Evolutionary conservation across 2,888 invertebrate genomes (phyloP).

Genomic region (Spodoptera littoralis): DNA sequence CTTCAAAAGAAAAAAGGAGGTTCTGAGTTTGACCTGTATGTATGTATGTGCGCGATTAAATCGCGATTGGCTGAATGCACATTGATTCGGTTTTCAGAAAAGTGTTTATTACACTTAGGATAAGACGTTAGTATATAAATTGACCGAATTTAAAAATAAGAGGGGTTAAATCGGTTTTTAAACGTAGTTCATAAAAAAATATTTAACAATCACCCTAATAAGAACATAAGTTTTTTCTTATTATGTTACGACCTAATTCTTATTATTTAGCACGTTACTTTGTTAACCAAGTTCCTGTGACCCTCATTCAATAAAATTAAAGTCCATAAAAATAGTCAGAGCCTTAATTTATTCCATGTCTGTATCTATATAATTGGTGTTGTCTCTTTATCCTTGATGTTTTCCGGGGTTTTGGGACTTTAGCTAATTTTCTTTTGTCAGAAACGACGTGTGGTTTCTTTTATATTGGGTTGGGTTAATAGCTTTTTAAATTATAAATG

Average conservation of each 20-base stretch:
- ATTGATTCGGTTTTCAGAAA: too few species aligned
- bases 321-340: conserved; percentile 11
- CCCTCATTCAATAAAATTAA: conserved; percentile 14
- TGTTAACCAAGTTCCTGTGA: conserved; percentile 19
- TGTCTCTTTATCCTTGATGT: conserved; percentile 18
- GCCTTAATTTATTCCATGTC: conserved; percentile 16
- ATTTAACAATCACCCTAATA: background rate
- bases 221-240: conserved; percentile 6
- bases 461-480: conserved; percentile 13
- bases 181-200: too few species aligned
- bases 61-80: too few species aligned
- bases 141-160: too few species aligned
- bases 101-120: too few species aligned
- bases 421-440: conserved; percentile 18
- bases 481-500: background rate
- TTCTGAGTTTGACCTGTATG: too few species aligned
- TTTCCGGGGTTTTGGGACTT: conserved; percentile 13
- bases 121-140: too few species aligned
- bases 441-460: conserved; percentile 18
- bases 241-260: background rate
- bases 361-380: conserved; percentile 28
- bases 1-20: too few species aligned
- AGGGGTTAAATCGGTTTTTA: too few species aligned
- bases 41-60: too few species aligned
- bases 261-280: conserved; percentile 30